Base-by-base conservation (phyloP, 2,113 vertebrate species). In the Siniperca chuatsi region DNA sequence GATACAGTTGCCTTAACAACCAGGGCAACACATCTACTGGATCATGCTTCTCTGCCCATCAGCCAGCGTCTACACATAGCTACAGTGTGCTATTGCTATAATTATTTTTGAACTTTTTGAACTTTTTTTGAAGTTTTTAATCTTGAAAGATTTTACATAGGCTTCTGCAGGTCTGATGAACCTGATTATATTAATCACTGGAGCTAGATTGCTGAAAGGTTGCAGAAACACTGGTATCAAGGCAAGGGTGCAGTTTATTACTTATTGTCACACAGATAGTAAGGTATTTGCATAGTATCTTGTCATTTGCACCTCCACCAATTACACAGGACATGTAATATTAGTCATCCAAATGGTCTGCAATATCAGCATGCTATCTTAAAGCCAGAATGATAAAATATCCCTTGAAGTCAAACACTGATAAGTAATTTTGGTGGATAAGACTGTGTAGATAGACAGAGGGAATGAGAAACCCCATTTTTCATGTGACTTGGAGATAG, bases 381-480 rank as follows among this genome's bases (percentile, higher is more conserved):
- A 52, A 83, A 87, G 88, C 78, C 70, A 40, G 54, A 68, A 75
- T 68, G 81, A 92, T 93, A 87, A 91, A 87, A 86, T 71, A 84
- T 88, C 88, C 81, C 87, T 90, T 88, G 70, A 92, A 90, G 90
- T 93, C 79, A 88, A 89, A 91, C 33, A 33, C 74, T 80, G 91
- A 93, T 91, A 90, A 90, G 75, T 82, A 87, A 91, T 91, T 79
- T 83, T 52, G 55, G 57, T 21, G 58, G 93, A 90, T 90, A 94
- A 89, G 82, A 84, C 74, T 37, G 46, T 64, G 65, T 8, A 89
- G 85, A 91, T 80, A 87, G 85, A 72, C 83, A 75, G 82, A 52
- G 68, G 74, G 61, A 84, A 87, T 60, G 65, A 90, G 73, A 86
- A 91, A 87, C 75, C 78, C 46, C 58, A 83, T 86, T 83, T 89